Conservation (phyloP, 1,140 invertebrate species). For the Drosophila pruinosa region DNA sequence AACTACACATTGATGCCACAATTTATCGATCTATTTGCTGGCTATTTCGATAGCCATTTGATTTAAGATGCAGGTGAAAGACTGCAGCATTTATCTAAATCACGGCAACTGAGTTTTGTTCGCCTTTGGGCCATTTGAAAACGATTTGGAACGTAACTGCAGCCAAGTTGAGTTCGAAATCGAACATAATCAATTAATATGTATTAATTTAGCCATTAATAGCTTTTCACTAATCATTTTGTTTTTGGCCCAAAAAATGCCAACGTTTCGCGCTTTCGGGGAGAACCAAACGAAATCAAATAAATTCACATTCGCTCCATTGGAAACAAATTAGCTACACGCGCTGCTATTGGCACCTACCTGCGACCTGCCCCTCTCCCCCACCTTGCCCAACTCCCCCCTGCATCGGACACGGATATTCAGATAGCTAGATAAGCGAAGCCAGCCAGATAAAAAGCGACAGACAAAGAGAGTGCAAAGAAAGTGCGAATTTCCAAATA, state of each 20-base stretch:
- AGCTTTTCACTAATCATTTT: conserved; percentile 77
- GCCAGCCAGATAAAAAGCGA: background rate
- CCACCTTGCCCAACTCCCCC: background rate
- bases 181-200: conserved; percentile 65
- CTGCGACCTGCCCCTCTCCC: conserved; percentile 8
- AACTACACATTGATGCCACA: too few relatives aligned
- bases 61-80: background rate
- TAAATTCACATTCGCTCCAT: conserved; percentile 4
- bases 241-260: conserved; percentile 64
- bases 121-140: background rate
- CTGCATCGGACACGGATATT: background rate
- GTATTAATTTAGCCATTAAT: conserved; percentile 71
- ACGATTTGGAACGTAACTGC: background rate
- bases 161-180: background rate
- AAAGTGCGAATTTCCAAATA: conserved; percentile 29
- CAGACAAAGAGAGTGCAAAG: conserved; percentile 19
- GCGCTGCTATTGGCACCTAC: conserved; percentile 58
- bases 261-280: conserved; percentile 2
- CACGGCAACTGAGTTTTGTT: too few relatives aligned
- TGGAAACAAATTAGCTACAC: conserved; percentile 67
- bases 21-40: conserved; percentile 19
- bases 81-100: background rate
- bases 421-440: background rate
- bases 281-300: conserved; percentile 24
- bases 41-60: background rate